phyloP scores from a whole-genome alignment of 1,140 invertebrate genomes.

The Saccostrea glomerata region DNA sequence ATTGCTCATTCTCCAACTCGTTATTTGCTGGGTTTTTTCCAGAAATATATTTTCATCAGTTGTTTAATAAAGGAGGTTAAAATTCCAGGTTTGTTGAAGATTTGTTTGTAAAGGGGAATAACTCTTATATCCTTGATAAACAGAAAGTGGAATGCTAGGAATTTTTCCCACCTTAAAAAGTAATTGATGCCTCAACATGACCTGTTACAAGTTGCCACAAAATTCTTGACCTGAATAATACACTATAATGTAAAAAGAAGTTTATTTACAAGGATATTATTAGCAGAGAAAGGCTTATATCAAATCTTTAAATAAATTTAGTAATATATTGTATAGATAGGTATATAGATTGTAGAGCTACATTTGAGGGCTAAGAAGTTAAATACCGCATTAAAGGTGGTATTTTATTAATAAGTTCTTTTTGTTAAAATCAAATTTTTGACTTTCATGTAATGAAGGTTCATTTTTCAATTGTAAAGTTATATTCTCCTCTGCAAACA shows the following conservation, averaged over 20 bases:
- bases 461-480: too few species aligned
- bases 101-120: constrained; percentile 19
- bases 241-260: not conserved
- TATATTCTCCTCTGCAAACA: too few species aligned
- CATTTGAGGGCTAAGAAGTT: too few species aligned
- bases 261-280: not conserved
- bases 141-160: constrained; percentile 27
- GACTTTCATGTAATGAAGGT: too few species aligned
- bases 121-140: constrained; percentile 4
- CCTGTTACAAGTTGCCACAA: not conserved
- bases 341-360: too few species aligned
- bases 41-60: not conserved
- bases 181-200: not conserved
- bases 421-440: too few species aligned
- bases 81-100: not conserved
- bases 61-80: not conserved
- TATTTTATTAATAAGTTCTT: too few species aligned
- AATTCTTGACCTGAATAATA: not conserved
- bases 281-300: too few species aligned
- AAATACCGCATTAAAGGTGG: too few species aligned
- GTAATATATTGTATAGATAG: too few species aligned
- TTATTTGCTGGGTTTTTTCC: too few species aligned
- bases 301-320: too few species aligned
- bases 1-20: not conserved
- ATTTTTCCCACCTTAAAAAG: constrained; percentile 7